phyloP scores from a whole-genome alignment of 2,797 vertebrate species.

The Coilia nasus region DNA sequence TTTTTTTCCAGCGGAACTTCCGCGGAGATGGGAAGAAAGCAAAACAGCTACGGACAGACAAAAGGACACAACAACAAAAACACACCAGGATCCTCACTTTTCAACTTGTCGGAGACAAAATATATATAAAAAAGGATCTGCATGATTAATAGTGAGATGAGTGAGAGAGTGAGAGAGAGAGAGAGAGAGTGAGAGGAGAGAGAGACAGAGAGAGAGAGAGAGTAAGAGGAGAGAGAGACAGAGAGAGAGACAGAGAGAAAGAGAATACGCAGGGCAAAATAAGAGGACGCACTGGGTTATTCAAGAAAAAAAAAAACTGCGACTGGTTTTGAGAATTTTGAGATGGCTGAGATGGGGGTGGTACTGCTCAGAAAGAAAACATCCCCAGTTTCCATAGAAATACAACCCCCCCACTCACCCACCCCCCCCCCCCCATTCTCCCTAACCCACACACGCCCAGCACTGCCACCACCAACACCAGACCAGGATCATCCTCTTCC shows the following conservation, averaged over 20 bases:
- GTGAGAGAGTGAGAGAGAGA: background rate
- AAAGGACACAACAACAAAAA: background rate
- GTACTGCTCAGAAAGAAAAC: conserved; percentile 33
- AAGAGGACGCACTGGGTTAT: background rate
- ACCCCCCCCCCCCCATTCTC: background rate
- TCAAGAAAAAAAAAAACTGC: background rate
- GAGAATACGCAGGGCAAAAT: background rate
- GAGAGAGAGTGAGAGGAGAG: too few species aligned
- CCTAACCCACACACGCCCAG: too few species aligned
- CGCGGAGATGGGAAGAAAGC: background rate
- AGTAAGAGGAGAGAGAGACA: background rate
- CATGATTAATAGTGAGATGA: background rate
- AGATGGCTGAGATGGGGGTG: conserved; percentile 16
- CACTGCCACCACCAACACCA: conserved; percentile 3
- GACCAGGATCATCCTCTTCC: conserved; percentile 38
- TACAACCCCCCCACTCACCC: conserved; percentile 36
- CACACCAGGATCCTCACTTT: background rate
- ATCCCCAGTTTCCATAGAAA: conserved; percentile 59
- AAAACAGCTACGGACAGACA: background rate
- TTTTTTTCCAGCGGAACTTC: background rate
- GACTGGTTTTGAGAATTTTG: background rate
- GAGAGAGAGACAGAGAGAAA: background rate
- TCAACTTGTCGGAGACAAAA: background rate
- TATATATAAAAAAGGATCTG: background rate
- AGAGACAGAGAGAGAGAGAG: too few species aligned